Percentiles rank a stretch among this genome's conserved stretches.
Conservation (phyloP, 2,797 vertebrate species). For the Nasua narica region DNA sequence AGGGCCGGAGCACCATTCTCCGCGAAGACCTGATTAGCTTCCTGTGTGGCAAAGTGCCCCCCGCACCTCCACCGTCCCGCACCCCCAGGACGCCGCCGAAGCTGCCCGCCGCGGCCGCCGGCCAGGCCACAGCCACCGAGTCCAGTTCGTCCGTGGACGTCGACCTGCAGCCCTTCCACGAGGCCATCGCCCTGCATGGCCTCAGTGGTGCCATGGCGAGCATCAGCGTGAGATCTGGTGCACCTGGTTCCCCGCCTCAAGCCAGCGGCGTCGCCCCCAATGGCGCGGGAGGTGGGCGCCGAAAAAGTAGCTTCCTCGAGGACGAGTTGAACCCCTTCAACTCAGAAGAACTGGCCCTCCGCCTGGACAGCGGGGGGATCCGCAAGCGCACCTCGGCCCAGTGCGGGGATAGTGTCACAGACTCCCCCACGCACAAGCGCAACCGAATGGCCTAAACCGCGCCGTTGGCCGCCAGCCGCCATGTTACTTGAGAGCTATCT, state of each 20-base stretch:
- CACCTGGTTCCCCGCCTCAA: slow-evolving; percentile 94
- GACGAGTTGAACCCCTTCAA: slow-evolving; percentile 96
- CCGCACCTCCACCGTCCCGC: background rate
- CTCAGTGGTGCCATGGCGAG: slow-evolving; percentile 95
- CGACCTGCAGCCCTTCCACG: slow-evolving; percentile 69
- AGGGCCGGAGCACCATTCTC: slow-evolving; percentile 62
- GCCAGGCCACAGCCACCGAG: background rate
- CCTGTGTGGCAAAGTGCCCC: slow-evolving; percentile 68
- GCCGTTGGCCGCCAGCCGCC: slow-evolving; percentile 78
- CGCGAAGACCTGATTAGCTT: slow-evolving; percentile 73
- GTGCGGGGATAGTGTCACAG: slow-evolving; percentile 93
- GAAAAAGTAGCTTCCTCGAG: slow-evolving; percentile 93
- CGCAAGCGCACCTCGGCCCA: slow-evolving; percentile 96
- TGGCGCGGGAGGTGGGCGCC: slow-evolving; percentile 87
- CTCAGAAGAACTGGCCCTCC: slow-evolving; percentile 95
- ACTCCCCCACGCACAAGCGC: slow-evolving; percentile 98
- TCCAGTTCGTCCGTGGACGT: background rate
- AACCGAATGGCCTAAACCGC: slow-evolving; percentile 94
- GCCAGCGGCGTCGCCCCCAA: slow-evolving; percentile 88
- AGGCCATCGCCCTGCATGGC: slow-evolving; percentile 81
- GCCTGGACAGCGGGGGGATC: slow-evolving; percentile 92
- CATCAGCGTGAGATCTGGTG: slow-evolving; percentile 93
- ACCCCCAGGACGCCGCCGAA: background rate
- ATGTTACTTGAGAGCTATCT: slow-evolving; percentile 91
- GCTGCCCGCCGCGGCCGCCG: background rate